Evolutionary conservation across 2,888 invertebrate genomes (phyloP), one percentile per base, ranked within the genome.

Genomic region (Machimus atricapillus): DNA sequence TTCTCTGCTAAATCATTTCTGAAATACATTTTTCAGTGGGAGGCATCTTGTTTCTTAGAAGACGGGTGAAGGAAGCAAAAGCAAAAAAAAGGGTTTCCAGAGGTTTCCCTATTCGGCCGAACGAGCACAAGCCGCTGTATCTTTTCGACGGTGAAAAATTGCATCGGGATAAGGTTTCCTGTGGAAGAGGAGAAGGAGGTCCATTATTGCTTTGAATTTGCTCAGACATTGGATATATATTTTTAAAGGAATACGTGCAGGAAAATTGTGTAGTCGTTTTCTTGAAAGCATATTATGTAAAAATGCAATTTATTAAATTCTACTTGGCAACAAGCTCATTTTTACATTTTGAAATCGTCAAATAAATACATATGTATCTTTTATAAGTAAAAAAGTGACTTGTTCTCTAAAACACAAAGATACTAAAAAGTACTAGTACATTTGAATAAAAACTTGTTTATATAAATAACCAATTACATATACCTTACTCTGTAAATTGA

Each of bases 11-110:
- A 81, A 81, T 81, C 43, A 81, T 81, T 81, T 56, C 56, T 81
- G 81, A 81, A 81, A 43, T 66, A 43, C 78, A 78, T 78, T 78
- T 78, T 37, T 78, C 78, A 78, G 78, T 16, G 37, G 78, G 46
- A 19, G 37, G 40, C 37, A 34, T 76, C 37, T 76, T 43, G 37
- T 40, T 78, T 78, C 43, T 7, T 19, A 37, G 37, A 37, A 77
- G 40, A 74, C 73, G 77, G 27, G 52, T 52, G 52, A n/a, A 52
- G 0, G 52, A 52, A n/a, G 52, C 43, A 16, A 16, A 5, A 56
- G 19, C 7, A 56, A 56, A 66, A 12, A 66, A 66, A 66, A 66
- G 27, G 66, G 66, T 19, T 66, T 23, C 66, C 19, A 23, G 23
- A 23, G 66, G 19, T 66, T 66, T 66, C 66, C 66, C 66, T 66